Percentiles rank a stretch among this genome's conserved stretches.
phyloP scores from a whole-genome alignment of 2,888 invertebrate species.

The Lapara coniferarum region DNA sequence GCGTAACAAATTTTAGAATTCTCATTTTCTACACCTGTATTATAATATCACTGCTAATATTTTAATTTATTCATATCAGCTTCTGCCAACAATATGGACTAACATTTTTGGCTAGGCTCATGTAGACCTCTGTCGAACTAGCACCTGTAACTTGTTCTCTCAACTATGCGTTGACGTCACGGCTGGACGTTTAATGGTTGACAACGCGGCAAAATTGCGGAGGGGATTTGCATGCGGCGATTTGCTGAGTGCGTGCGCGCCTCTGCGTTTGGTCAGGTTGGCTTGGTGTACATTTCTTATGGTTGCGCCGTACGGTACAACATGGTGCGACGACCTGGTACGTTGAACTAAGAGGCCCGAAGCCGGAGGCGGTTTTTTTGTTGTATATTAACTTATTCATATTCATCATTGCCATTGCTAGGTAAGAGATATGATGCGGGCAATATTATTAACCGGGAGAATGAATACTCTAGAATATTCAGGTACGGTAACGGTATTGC shows the following conservation, averaged over 20 bases:
- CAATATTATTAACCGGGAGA: background rate
- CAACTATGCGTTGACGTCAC: conserved; percentile 75
- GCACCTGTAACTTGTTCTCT: conserved; percentile 76
- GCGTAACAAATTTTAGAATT: conserved; percentile 1
- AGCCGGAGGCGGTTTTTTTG: conserved; percentile 66
- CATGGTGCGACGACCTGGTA: conserved; percentile 75
- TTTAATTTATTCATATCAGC: background rate
- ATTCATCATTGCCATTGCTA: conserved; percentile 34
- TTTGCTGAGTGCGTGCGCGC: conserved; percentile 52
- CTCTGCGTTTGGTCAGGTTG: conserved; percentile 65
- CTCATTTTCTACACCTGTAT: background rate
- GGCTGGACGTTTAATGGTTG: conserved; percentile 56
- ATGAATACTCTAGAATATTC: too few relatives aligned
- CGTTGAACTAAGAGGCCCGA: conserved; percentile 75
- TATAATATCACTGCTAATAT: background rate
- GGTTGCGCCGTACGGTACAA: conserved; percentile 73
- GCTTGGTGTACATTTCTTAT: conserved; percentile 73
- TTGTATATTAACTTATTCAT: conserved; percentile 56
- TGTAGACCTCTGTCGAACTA: conserved; percentile 53
- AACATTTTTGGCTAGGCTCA: conserved; percentile 53
- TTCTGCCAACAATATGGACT: conserved; percentile 28
- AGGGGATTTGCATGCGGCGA: conserved; percentile 58
- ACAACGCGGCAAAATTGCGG: conserved; percentile 56
- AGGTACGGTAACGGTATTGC: too few relatives aligned
- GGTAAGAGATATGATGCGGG: background rate